These are phyloP conservation scores for Alethe castanea DNA, from an alignment of 2,113 vertebrate species.

Conservation along the genomic window DNA sequence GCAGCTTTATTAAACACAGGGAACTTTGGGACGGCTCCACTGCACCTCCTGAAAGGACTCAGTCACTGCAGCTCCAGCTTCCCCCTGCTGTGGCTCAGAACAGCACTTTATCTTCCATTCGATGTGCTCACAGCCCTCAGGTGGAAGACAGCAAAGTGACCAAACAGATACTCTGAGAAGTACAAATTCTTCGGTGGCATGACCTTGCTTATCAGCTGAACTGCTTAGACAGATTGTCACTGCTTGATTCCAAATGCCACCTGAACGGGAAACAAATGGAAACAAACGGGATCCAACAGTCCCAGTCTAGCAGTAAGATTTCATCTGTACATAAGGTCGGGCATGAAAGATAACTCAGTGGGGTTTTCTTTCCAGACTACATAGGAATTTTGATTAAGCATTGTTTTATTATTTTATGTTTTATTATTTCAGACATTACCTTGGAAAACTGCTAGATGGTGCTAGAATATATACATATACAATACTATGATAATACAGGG, in stretches of 20 bases:
- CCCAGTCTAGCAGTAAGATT: not conserved
- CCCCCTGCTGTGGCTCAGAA: not conserved
- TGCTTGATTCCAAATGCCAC: not conserved
- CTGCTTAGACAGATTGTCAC: not conserved
- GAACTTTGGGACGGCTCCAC: not conserved
- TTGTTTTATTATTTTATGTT: not conserved
- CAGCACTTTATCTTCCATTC: not conserved
- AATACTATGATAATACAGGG: not conserved
- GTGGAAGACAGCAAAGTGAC: not conserved
- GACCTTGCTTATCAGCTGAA: not conserved
- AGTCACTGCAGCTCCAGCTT: not conserved
- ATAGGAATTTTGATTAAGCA: not conserved
- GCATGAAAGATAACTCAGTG: not conserved
- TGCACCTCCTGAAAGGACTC: not conserved
- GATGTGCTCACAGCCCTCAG: not conserved
- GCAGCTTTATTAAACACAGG: not conserved
- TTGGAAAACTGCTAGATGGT: constrained; percentile 5
- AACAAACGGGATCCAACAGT: not conserved
- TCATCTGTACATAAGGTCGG: not conserved
- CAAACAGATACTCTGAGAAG: not conserved
- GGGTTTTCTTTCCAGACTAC: not conserved
- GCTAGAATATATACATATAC: not conserved
- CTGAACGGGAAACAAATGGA: not conserved
- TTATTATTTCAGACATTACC: not conserved
- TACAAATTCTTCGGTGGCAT: not conserved